Evolutionary conservation across 2,113 vertebrate genomes (phyloP), one percentile per base, ranked within the genome.

Genomic region (Camelus dromedarius): DNA sequence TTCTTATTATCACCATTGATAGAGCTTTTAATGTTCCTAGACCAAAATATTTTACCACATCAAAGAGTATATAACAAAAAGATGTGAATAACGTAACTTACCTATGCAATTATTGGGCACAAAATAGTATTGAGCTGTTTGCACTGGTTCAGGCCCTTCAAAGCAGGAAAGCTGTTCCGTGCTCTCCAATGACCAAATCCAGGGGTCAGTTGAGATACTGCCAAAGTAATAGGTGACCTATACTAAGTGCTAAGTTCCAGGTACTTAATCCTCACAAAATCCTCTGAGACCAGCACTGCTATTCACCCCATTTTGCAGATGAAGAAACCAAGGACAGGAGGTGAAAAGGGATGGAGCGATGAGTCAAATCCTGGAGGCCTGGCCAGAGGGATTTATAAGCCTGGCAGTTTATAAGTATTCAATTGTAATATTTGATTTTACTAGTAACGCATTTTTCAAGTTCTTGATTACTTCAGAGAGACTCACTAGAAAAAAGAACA

Each of bases 391-490:
- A 54, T 64, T 64, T 30, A 64, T 28, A 64, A 30, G 26, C 22
- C 73, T 22, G 58, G 32, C 13, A 75, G 42, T 22, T 69, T 52
- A 22, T 32, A 83, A 84, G 48, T 82, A 86, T 12, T 75, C 58
- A 70, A 15, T 12, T 64, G 26, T 46, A 46, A 3, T 18, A 18
- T 72, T 19, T 84, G 38, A 3, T 66, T 66, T 90, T 56, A 89
- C 73, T 30, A 87, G 66, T 19, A 42, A 26, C n/a, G 46, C 52
- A 4, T 62, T 58, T 62, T 38, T 76, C 48, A 84, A 91, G 38
- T 73, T 69, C 60, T 80, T 95, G 48, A 60, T 72, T 58, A 60
- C 15, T 91, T 64, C 86, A 91, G 72, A 92, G 72, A 92, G 64
- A 56, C 28, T 13, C 70, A 72, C 22, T 6, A 66, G 14, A n/a